Evolutionary conservation across 1,140 invertebrate genomes (phyloP).

Genomic region (Aphelinus atriplicis): DNA sequence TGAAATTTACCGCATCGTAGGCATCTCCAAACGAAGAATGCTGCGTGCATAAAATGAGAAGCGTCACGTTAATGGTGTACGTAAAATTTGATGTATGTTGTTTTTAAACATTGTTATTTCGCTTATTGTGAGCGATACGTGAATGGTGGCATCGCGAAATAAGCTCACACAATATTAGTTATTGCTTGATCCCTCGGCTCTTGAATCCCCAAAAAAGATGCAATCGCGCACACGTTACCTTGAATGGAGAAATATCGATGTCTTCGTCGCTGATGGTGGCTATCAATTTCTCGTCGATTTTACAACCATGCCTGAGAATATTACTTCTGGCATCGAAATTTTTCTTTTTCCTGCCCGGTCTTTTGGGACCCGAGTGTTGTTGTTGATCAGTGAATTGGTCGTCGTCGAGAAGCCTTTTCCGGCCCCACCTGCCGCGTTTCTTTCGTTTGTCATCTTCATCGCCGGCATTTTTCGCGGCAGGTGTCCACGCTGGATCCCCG

Average conservation of each 20-base stretch:
- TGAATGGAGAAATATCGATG: slow-evolving; percentile 63
- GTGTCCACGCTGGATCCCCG: slow-evolving; percentile 79
- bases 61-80: slow-evolving; percentile 19
- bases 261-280: slow-evolving; percentile 58
- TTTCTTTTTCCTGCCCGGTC: slow-evolving; percentile 52
- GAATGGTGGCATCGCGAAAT: too few species aligned
- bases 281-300: slow-evolving; percentile 59
- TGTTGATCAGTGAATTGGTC: background rate
- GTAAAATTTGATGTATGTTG: too few species aligned
- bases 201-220: too few species aligned
- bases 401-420: slow-evolving; percentile 11
- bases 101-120: too few species aligned
- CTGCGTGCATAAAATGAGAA: slow-evolving; percentile 52
- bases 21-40: slow-evolving; percentile 46
- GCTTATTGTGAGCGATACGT: too few species aligned
- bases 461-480: slow-evolving; percentile 66
- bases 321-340: slow-evolving; percentile 12
- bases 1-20: slow-evolving; percentile 53
- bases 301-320: slow-evolving; percentile 37
- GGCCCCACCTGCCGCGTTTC: slow-evolving; percentile 57
- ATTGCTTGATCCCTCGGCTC: too few species aligned
- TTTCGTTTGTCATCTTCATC: slow-evolving; percentile 61
- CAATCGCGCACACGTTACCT: slow-evolving; percentile 45
- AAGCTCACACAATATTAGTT: too few species aligned
- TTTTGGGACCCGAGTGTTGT: slow-evolving; percentile 43